Evolutionary conservation across 1,140 invertebrate genomes (phyloP).

Genomic region (Stegodyphus mimosarum): DNA sequence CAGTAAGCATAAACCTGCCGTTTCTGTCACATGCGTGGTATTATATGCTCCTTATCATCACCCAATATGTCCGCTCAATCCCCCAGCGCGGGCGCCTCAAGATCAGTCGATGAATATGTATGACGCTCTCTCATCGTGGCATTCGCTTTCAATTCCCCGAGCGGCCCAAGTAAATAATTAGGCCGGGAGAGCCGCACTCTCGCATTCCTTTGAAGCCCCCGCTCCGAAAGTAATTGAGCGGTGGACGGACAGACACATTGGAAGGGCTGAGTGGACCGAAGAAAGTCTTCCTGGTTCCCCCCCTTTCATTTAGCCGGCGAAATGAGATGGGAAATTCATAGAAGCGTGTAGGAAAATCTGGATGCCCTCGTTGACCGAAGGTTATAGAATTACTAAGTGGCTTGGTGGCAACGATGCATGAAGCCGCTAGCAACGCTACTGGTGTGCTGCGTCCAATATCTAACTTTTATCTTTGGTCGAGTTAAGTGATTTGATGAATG

Average conservation of each 20-base stretch:
- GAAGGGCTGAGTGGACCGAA: neutral
- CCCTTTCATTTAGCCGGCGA: neutral
- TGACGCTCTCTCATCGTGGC: neutral
- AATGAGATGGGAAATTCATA: no score
- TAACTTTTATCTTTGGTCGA: no score
- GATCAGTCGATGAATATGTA: slow-evolving; percentile 47
- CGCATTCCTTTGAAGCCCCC: slow-evolving; percentile 35
- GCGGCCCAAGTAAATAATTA: slow-evolving; percentile 52
- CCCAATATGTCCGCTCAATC: neutral
- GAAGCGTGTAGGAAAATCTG: neutral
- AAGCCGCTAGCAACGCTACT: neutral
- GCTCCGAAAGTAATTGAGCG: slow-evolving; percentile 36
- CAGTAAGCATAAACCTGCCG: slow-evolving; percentile 2
- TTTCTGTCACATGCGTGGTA: slow-evolving; percentile 19
- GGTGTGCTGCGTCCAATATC: no score
- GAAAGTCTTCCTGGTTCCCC: neutral
- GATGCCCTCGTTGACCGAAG: neutral
- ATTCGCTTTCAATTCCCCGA: slow-evolving; percentile 30
- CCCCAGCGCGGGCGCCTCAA: slow-evolving; percentile 5
- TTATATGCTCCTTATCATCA: slow-evolving; percentile 25
- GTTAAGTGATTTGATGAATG: no score
- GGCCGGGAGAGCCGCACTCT: neutral
- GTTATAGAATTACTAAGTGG: neutral
- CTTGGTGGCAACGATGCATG: neutral
- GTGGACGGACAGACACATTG: neutral